A percentile compares a stretch with the other conserved stretches of the same genome.
Conservation (phyloP, 2,888 invertebrate genomes). For the Arrhopalites spinosus region DNA sequence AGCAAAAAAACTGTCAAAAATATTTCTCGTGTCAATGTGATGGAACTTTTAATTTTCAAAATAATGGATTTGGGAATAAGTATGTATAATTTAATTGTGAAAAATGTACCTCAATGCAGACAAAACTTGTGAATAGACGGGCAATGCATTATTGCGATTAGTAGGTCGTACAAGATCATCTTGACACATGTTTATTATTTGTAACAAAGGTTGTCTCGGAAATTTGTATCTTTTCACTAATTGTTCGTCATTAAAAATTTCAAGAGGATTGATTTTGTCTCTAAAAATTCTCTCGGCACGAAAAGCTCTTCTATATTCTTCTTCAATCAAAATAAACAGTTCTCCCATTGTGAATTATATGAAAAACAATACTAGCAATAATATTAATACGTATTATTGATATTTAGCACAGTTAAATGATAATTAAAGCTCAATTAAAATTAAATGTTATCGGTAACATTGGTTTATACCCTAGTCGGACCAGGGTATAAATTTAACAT, state of each 20-base stretch:
- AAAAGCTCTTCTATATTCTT: background rate
- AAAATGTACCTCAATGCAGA: constrained; percentile 1
- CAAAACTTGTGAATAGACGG: background rate
- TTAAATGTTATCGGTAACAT: no score
- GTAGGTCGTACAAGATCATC: background rate
- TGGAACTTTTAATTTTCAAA: background rate
- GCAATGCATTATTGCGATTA: background rate
- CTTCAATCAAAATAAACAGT: background rate
- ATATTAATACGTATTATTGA: no score
- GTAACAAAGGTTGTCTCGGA: background rate
- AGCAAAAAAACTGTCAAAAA: background rate
- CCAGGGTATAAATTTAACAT: background rate
- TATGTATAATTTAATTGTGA: background rate
- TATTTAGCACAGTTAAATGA: no score
- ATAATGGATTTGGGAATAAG: background rate
- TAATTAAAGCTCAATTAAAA: no score
- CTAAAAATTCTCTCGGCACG: background rate
- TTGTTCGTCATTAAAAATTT: background rate
- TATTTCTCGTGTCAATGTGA: background rate
- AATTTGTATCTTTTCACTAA: background rate
- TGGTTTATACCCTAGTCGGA: no score
- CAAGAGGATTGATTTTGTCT: background rate
- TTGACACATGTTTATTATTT: background rate
- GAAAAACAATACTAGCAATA: no score
- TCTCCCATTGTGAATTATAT: background rate